Conservation (phyloP, 2,113 vertebrate genomes). For the Cepphus grylle region DNA sequence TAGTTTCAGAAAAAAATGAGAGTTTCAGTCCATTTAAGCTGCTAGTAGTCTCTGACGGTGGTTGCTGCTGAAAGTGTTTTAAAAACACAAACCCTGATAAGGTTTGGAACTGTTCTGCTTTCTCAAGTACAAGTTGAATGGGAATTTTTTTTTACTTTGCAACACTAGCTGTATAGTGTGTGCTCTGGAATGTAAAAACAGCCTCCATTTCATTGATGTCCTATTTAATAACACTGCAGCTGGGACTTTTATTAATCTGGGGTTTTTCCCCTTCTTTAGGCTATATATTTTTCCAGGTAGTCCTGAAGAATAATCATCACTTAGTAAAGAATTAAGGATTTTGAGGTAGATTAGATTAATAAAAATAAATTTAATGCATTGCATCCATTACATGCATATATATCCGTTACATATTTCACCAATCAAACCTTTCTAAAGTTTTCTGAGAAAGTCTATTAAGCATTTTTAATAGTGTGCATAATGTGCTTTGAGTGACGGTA, state of each 20-base stretch:
- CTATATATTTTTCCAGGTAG: neutral
- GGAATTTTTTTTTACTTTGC: neutral
- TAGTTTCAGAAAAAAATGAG: neutral
- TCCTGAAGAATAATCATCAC: neutral
- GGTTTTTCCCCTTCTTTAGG: neutral
- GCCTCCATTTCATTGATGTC: neutral
- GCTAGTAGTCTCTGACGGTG: neutral
- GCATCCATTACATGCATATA: neutral
- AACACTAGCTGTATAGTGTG: neutral
- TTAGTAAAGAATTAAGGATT: neutral
- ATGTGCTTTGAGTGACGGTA: neutral
- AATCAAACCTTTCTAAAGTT: conserved; percentile 5
- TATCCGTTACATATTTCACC: neutral
- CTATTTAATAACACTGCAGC: neutral
- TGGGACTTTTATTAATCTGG: neutral
- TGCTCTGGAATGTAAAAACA: neutral
- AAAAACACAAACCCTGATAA: neutral
- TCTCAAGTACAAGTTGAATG: neutral
- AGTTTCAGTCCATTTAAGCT: neutral
- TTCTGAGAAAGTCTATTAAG: conserved; percentile 25
- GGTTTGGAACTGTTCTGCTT: neutral
- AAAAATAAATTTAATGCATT: neutral
- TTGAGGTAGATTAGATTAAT: neutral
- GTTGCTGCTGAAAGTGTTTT: neutral
- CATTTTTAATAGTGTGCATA: conserved; percentile 1